Evolutionary conservation across 2,113 vertebrate genomes (phyloP).

Genomic region (Spilogale gracilis): DNA sequence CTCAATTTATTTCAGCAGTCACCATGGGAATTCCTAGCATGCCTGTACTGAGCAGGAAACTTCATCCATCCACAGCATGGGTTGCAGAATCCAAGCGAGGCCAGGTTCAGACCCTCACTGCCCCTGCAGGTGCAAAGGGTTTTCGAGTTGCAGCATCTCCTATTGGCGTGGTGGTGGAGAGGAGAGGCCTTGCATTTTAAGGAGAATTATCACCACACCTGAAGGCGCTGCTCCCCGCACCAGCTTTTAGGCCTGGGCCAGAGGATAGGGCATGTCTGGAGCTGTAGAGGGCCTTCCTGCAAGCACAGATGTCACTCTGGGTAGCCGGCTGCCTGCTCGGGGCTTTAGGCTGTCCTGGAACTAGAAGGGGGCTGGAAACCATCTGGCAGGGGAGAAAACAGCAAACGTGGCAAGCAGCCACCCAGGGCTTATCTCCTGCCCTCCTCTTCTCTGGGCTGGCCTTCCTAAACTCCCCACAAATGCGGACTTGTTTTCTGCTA

Average conservation of each 20-base stretch:
- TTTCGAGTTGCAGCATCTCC: background rate
- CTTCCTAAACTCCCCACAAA: constrained; percentile 45
- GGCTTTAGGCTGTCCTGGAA: constrained; percentile 69
- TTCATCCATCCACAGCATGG: rapidly evolving
- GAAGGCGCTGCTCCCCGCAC: background rate
- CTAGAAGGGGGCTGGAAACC: constrained; percentile 65
- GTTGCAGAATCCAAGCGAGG: background rate
- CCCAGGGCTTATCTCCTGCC: background rate
- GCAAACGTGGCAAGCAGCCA: constrained; percentile 44
- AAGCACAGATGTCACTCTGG: constrained; percentile 60
- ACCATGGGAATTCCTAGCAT: background rate
- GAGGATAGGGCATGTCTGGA: background rate
- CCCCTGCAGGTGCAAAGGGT: background rate
- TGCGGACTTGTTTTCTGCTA: constrained; percentile 63
- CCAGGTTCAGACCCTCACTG: background rate
- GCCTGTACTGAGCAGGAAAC: background rate
- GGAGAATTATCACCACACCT: background rate
- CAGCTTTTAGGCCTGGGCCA: background rate
- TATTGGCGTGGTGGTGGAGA: too few species aligned
- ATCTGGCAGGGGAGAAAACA: constrained; percentile 71
- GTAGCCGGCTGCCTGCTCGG: constrained; percentile 62
- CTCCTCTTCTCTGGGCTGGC: background rate
- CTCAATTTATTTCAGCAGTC: background rate
- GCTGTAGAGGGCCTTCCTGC: constrained; percentile 63
- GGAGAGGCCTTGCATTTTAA: background rate